Percentiles rank a stretch among this genome's conserved stretches.
Conservation (phyloP, 1,140 invertebrate species). For the Heliconius nattereri region DNA sequence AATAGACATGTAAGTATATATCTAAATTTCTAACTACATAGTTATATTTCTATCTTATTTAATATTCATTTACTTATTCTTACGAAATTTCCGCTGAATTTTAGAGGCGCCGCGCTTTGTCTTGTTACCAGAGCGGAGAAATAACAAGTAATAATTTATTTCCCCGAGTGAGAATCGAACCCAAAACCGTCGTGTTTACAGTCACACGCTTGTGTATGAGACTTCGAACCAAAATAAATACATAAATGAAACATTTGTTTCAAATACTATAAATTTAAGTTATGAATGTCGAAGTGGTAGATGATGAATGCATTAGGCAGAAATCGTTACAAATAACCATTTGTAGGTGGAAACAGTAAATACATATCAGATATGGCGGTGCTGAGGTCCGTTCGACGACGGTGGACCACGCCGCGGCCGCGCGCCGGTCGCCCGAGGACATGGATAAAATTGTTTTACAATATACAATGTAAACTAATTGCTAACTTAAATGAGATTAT, state of each 20-base stretch:
- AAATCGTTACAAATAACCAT: slow-evolving; percentile 1
- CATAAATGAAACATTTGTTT: background rate
- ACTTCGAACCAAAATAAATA: background rate
- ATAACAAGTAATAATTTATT: too few species aligned
- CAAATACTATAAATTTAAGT: background rate
- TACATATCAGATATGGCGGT: slow-evolving; percentile 52
- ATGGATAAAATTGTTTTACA: slow-evolving; percentile 50
- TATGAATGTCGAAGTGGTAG: background rate
- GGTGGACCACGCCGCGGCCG: slow-evolving; percentile 40
- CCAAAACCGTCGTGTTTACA: too few species aligned
- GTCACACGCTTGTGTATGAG: background rate
- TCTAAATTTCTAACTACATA: too few species aligned
- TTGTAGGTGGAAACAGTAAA: slow-evolving; percentile 17
- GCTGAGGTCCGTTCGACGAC: slow-evolving; percentile 54
- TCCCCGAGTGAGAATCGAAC: too few species aligned
- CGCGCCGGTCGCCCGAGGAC: slow-evolving; percentile 52
- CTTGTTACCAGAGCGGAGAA: too few species aligned
- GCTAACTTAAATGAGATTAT: slow-evolving; percentile 56
- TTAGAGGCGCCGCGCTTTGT: too few species aligned
- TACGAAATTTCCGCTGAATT: too few species aligned
- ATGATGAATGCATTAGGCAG: slow-evolving; percentile 8
- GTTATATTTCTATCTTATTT: too few species aligned
- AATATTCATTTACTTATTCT: too few species aligned
- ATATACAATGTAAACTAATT: slow-evolving; percentile 65
- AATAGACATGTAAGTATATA: too few species aligned